A percentile compares a stretch with the other conserved stretches of the same genome.
phyloP scores from a whole-genome alignment of 2,113 vertebrate genomes.

The Zapus hudsonius region DNA sequence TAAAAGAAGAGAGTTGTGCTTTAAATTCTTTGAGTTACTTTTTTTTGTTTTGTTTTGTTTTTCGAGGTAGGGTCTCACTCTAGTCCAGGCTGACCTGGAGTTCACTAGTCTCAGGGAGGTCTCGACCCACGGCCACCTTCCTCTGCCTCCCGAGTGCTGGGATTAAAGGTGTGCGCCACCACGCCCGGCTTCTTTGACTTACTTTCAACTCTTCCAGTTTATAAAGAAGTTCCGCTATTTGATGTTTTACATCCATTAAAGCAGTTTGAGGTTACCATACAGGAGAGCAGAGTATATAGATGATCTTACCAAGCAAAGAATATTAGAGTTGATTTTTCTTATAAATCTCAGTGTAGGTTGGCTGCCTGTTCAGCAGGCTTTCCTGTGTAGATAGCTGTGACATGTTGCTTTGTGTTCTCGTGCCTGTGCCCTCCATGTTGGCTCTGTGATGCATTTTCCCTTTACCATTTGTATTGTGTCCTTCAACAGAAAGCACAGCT shows the following conservation, averaged over 20 bases:
- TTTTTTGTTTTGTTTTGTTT: too few relatives aligned
- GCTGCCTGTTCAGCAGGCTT: neutral
- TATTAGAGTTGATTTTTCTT: neutral
- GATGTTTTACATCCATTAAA: slow-evolving; percentile 15
- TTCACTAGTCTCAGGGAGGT: too few relatives aligned
- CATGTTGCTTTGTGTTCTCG: slow-evolving; percentile 78
- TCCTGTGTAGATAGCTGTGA: slow-evolving; percentile 56
- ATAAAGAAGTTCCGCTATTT: slow-evolving; percentile 46
- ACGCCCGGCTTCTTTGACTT: too few relatives aligned
- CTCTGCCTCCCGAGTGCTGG: too few relatives aligned
- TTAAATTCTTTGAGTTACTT: slow-evolving; percentile 33
- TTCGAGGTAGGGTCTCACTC: too few relatives aligned
- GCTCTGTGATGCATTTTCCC: slow-evolving; percentile 87
- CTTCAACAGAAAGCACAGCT: slow-evolving; percentile 91
- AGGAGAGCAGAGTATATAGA: slow-evolving; percentile 8
- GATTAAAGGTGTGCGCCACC: too few relatives aligned
- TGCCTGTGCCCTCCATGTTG: slow-evolving; percentile 83
- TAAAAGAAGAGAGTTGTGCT: slow-evolving; percentile 29
- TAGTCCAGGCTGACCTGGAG: too few relatives aligned
- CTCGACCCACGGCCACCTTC: too few relatives aligned
- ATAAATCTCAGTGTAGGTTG: neutral
- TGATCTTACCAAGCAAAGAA: slow-evolving; percentile 35
- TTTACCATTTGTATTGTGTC: slow-evolving; percentile 90
- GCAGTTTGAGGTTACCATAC: slow-evolving; percentile 43
- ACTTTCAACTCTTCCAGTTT: too few relatives aligned